Evolutionary conservation across 2,888 invertebrate species (phyloP).

Genomic region (Ophion slaviceki): DNA sequence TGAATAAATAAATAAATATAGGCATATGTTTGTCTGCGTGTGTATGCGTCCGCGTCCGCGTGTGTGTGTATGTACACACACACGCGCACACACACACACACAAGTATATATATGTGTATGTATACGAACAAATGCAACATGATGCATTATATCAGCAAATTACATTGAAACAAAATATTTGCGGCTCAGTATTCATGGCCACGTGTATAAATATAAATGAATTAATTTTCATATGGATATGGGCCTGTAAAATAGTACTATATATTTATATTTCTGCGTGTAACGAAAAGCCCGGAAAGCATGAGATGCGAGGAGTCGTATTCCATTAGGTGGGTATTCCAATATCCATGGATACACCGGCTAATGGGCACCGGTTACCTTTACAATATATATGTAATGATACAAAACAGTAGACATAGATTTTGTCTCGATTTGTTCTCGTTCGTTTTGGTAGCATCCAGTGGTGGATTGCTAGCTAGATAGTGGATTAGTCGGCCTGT

Average conservation of each 20-base stretch:
- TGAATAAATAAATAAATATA: no score
- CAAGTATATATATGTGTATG: no score
- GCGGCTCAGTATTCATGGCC: no score
- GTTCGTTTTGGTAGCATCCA: background rate
- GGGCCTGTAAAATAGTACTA: no score
- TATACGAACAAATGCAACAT: no score
- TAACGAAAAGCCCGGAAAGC: slow-evolving; percentile 20
- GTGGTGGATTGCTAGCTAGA: background rate
- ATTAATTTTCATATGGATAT: no score
- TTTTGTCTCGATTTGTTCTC: background rate
- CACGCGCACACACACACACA: no score
- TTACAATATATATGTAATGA: background rate
- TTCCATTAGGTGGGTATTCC: background rate
- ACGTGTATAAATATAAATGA: background rate
- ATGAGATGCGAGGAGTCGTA: slow-evolving; percentile 13
- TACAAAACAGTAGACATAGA: slow-evolving; percentile 11
- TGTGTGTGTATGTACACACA: no score
- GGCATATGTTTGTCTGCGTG: no score
- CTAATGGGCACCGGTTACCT: background rate
- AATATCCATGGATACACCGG: background rate
- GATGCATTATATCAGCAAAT: no score
- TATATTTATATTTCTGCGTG: background rate
- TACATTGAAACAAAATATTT: no score
- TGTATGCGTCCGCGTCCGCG: no score
- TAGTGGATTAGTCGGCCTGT: slow-evolving; percentile 61